Conservation (phyloP, 2,888 invertebrate genomes). For the Drosophila aldrichi region DNA sequence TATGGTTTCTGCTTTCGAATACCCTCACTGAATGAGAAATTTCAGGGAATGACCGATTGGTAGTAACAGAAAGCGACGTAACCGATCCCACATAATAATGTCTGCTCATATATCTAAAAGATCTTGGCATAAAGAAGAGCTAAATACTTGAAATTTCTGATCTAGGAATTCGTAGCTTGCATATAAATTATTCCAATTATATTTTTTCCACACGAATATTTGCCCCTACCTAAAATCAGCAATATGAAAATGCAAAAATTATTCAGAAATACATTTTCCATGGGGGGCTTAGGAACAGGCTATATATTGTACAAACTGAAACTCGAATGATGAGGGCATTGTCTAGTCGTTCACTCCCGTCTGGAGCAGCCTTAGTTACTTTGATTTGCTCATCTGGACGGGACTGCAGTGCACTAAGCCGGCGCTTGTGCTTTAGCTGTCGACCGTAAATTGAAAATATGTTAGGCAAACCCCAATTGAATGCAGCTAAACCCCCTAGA, state of each 20-base stretch:
- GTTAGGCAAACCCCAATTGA: slow-evolving; percentile 47
- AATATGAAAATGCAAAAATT: neutral
- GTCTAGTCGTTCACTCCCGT: neutral
- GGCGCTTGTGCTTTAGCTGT: slow-evolving; percentile 12
- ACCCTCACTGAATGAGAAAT: neutral
- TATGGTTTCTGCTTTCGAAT: slow-evolving; percentile 17
- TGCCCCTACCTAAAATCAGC: neutral
- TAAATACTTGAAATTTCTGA: neutral
- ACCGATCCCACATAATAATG: too few species aligned
- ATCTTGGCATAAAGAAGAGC: neutral
- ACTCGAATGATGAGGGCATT: neutral
- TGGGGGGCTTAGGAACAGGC: neutral
- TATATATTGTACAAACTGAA: neutral
- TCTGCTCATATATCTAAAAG: neutral
- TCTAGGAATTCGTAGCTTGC: too few species aligned
- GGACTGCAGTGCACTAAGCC: slow-evolving; percentile 25
- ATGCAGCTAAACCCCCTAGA: slow-evolving; percentile 23
- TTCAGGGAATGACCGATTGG: too few species aligned
- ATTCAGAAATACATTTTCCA: neutral
- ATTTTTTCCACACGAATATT: neutral
- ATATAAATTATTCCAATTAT: too few species aligned
- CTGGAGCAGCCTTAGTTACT: neutral
- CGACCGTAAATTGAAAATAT: slow-evolving; percentile 61
- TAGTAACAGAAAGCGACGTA: neutral
- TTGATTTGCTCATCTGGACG: slow-evolving; percentile 18